phyloP scores from a whole-genome alignment of 2,797 vertebrate genomes.

The Tragelaphus eurycerus region DNA sequence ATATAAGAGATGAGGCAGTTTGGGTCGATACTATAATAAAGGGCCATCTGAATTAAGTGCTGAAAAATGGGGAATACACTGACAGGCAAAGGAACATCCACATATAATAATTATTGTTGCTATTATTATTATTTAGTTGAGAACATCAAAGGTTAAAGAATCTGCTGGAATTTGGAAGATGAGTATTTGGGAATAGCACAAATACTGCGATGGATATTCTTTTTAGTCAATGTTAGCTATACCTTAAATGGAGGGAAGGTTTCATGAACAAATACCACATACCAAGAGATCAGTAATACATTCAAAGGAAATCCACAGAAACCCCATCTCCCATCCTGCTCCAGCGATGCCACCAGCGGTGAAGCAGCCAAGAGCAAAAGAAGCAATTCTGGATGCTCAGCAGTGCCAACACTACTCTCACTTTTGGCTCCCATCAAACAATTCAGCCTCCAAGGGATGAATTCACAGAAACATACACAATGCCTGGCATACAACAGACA shows the following conservation, averaged over 20 bases:
- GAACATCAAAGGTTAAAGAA: background rate
- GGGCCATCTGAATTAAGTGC: background rate
- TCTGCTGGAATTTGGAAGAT: background rate
- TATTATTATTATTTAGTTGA: background rate
- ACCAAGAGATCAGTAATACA: background rate
- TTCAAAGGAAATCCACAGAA: slow-evolving; percentile 17
- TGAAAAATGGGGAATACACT: background rate
- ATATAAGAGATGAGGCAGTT: background rate
- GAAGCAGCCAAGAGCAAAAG: background rate
- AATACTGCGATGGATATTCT: background rate
- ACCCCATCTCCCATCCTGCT: background rate
- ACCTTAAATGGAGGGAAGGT: background rate
- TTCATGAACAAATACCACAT: background rate
- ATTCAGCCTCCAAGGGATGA: background rate
- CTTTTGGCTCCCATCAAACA: background rate
- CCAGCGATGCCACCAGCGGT: background rate
- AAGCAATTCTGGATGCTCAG: background rate
- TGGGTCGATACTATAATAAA: background rate
- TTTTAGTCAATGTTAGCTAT: background rate
- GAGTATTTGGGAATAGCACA: background rate
- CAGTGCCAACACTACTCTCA: background rate
- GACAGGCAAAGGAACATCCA: background rate
- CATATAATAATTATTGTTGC: background rate
- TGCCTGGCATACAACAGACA: background rate
- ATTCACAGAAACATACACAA: background rate